Evolutionary conservation across 2,797 vertebrate genomes (phyloP).

Genomic region (Microhierax caerulescens): DNA sequence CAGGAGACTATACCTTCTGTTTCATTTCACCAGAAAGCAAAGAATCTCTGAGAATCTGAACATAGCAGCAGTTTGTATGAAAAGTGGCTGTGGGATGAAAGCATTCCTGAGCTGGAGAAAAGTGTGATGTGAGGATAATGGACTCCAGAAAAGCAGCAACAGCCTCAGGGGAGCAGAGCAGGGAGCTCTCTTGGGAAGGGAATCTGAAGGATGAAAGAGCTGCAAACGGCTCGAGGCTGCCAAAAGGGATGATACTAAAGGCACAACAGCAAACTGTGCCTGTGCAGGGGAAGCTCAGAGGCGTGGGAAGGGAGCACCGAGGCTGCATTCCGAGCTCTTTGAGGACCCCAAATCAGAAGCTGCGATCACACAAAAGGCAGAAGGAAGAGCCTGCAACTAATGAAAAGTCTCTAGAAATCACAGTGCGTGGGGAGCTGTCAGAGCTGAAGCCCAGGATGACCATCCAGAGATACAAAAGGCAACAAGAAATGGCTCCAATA

Average conservation of each 20-base stretch:
- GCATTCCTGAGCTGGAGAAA: constrained; percentile 20
- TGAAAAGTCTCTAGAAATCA: neutral
- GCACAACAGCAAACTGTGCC: constrained; percentile 36
- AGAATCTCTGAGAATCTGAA: neutral
- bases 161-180: constrained; percentile 40
- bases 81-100: neutral
- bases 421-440: neutral
- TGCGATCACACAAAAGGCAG: neutral
- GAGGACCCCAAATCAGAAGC: constrained; percentile 26
- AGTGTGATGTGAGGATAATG: constrained; percentile 28
- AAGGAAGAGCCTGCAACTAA: neutral
- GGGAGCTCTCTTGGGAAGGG: constrained; percentile 38
- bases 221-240: neutral
- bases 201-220: constrained; percentile 54
- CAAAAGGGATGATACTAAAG: constrained; percentile 40
- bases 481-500: neutral
- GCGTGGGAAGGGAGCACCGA: constrained; percentile 34
- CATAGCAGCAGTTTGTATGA: neutral
- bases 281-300: constrained; percentile 21
- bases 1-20: neutral
- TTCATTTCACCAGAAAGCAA: neutral
- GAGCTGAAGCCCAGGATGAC: neutral
- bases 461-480: neutral
- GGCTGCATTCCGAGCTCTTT: constrained; percentile 5
- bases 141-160: constrained; percentile 41